phyloP scores from a whole-genome alignment of 1,140 invertebrate species.

The Achroia grisella region DNA sequence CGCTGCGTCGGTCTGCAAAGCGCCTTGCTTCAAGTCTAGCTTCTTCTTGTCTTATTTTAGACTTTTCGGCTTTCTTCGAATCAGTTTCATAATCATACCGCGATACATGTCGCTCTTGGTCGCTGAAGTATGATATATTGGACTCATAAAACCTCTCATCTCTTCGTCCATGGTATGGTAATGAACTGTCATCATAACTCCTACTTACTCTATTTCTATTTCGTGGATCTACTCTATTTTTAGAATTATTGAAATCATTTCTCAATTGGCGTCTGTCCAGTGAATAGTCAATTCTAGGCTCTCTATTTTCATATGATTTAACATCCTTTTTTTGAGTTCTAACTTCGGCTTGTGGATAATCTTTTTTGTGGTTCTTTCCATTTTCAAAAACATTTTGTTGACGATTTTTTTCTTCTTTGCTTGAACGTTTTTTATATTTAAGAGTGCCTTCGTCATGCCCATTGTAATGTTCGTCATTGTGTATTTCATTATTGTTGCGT shows the following conservation, averaged over 20 bases:
- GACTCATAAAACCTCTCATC: conserved; percentile 73
- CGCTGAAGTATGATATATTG: conserved; percentile 65
- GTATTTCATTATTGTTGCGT: conserved; percentile 51
- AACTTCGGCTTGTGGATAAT: conserved; percentile 54
- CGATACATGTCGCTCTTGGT: conserved; percentile 71
- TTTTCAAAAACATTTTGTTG: conserved; percentile 50
- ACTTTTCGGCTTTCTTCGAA: conserved; percentile 74
- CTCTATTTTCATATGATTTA: conserved; percentile 44
- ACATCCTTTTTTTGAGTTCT: conserved; percentile 52
- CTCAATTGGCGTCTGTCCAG: conserved; percentile 50
- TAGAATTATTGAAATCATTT: conserved; percentile 51
- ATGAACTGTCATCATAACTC: conserved; percentile 64
- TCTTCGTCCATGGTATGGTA: conserved; percentile 60
- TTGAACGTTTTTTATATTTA: conserved; percentile 65
- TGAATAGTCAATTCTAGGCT: conserved; percentile 68
- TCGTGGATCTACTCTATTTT: conserved; percentile 45
- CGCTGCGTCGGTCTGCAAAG: conserved; percentile 59
- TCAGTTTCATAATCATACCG: conserved; percentile 75
- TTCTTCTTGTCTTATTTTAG: conserved; percentile 69
- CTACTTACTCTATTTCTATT: conserved; percentile 52
- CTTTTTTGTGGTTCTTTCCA: conserved; percentile 41
- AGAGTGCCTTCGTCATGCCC: conserved; percentile 64
- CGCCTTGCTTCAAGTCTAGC: conserved; percentile 64
- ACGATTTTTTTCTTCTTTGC: conserved; percentile 59
- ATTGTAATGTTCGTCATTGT: conserved; percentile 45